phyloP scores from a whole-genome alignment of 1,140 invertebrate genomes.

The Rhagoletis zephyria region DNA sequence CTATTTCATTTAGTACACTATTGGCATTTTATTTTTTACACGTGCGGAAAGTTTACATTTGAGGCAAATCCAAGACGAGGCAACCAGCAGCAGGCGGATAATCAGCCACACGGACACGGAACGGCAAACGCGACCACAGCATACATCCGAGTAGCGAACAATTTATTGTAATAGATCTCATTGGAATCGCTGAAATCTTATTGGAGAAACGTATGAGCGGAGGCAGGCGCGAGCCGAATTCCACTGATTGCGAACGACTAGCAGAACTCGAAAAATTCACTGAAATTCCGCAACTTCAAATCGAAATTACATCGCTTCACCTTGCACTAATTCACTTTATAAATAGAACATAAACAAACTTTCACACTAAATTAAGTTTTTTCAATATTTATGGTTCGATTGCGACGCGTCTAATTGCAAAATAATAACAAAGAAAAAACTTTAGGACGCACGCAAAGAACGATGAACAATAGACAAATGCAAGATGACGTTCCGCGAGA shows the following conservation, averaged over 20 bases:
- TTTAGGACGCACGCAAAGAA: conserved; percentile 35
- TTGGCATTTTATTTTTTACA: background rate
- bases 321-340: background rate
- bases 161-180: conserved; percentile 44
- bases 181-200: background rate
- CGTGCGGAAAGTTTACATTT: conserved; percentile 26
- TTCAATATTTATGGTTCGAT: conserved; percentile 11
- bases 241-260: conserved; percentile 29
- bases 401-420: conserved; percentile 17
- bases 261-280: conserved; percentile 35
- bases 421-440: conserved; percentile 52
- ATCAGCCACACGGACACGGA: conserved; percentile 36
- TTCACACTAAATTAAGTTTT: conserved; percentile 24
- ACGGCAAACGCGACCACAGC: conserved; percentile 31
- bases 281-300: conserved; percentile 42
- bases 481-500: conserved; percentile 24
- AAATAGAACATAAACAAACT: background rate
- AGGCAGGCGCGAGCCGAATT: background rate
- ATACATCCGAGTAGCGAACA: conserved; percentile 30
- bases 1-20: conserved; percentile 5
- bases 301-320: background rate
- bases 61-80: background rate
- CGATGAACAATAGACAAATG: conserved; percentile 45
- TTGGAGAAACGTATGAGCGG: background rate
- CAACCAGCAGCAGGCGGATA: background rate